Base-by-base conservation (phyloP, 2,888 invertebrate species). In the Lochmaea capreae region DNA sequence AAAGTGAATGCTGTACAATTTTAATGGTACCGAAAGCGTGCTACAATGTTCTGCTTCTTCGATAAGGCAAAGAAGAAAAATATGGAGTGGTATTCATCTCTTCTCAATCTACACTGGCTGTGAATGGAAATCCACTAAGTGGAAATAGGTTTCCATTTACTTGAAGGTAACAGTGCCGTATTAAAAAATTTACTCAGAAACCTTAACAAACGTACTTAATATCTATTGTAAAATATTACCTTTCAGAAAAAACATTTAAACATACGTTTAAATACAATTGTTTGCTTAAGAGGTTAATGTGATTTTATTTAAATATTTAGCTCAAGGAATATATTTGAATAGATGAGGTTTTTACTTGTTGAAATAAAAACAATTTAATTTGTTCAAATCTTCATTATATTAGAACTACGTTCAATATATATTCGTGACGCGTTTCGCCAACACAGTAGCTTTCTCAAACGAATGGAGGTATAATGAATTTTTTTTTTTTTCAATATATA, bases 121-220 rank as follows among this genome's bases (percentile, higher is more conserved):
- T 68, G 71, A 78, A 73, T 76, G 69, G 75, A 68, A 78, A 74
- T 70, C 75, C 66, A 71, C 76, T 70, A 62, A 78, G 73, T 73
- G 75, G 75, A 78, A 78, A 78, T 74, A 72, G 75, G 69, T 75
- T 75, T 71, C 73, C 73, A 75, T 75, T 75, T 71, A 72, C 72
- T 72, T 69, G 72, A 75, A 72, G 76, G 73, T 73, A 72, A 73
- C 72, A 67, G 73, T 72, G 71, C 62, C 75, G 76, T 71, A 74
- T 76, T 78, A 68, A 73, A 70, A 77, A 68, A 18, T 46, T 52
- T 6, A 12, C 49, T 49, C n/a, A 49, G 3, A 49, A 11, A 49
- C 1, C 49, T 6, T n/a, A 49, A n/a, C n/a, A 14, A 49, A n/a
- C 14, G 3, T 49, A 14, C 14, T n/a, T 3, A 6, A 49, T 8